These are phyloP conservation scores for Pollenia angustigena DNA, from an alignment of 2,888 invertebrate species.

Conservation along the genomic window DNA sequence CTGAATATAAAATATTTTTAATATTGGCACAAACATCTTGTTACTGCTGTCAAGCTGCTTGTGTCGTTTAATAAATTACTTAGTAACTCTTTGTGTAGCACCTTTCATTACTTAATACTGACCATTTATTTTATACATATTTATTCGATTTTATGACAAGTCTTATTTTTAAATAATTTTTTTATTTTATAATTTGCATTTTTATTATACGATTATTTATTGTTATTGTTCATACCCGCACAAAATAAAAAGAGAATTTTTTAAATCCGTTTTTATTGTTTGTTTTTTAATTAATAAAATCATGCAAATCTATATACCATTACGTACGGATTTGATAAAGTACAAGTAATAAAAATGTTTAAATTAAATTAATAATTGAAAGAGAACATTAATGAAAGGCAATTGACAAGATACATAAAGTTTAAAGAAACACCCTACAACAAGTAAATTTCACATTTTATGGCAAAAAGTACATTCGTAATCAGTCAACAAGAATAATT, in stretches of 20 bases:
- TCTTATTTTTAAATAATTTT: slow-evolving; percentile 8
- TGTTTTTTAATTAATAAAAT: slow-evolving; percentile 52
- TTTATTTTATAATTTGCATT: slow-evolving; percentile 49
- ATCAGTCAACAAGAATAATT: too few relatives aligned
- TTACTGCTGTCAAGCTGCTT: too few relatives aligned
- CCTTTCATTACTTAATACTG: background rate
- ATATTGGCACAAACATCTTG: too few relatives aligned
- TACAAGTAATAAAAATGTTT: slow-evolving; percentile 36
- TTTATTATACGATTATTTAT: slow-evolving; percentile 47
- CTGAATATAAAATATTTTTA: too few relatives aligned
- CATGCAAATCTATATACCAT: slow-evolving; percentile 27
- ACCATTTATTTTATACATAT: background rate
- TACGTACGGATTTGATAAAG: slow-evolving; percentile 5
- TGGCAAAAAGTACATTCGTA: too few relatives aligned
- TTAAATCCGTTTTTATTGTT: slow-evolving; percentile 48
- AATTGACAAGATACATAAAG: background rate
- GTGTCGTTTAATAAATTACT: too few relatives aligned
- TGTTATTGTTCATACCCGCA: slow-evolving; percentile 32
- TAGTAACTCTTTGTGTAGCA: background rate
- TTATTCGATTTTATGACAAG: slow-evolving; percentile 14
- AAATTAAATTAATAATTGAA: slow-evolving; percentile 33
- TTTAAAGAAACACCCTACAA: slow-evolving; percentile 7
- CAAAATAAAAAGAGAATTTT: background rate
- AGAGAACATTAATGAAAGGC: slow-evolving; percentile 26
- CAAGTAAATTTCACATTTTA: background rate